Conservation (phyloP, 2,888 invertebrate species). For the Clepsis dumicolana region DNA sequence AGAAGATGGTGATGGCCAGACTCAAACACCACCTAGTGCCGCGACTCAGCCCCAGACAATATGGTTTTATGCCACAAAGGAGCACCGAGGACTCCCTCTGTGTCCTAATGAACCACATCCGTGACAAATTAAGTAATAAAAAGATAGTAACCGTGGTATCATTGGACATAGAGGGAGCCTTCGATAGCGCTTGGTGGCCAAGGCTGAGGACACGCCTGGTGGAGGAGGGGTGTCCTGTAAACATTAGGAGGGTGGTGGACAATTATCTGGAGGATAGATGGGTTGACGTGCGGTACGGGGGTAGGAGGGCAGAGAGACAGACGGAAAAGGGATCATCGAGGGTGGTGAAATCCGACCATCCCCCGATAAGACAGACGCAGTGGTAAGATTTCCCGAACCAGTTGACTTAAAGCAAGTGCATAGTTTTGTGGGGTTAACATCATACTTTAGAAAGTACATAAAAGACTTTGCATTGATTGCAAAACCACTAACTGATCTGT, state of each 20-base stretch:
- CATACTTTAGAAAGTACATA: slow-evolving; percentile 46
- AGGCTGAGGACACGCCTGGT: neutral
- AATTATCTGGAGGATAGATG: neutral
- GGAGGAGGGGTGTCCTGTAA: neutral
- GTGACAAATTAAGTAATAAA: neutral
- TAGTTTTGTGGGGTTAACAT: slow-evolving; percentile 47
- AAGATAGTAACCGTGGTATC: slow-evolving; percentile 30
- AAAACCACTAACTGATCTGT: slow-evolving; percentile 43
- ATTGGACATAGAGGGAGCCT: neutral
- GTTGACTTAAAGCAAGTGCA: slow-evolving; percentile 45
- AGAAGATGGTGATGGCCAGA: neutral
- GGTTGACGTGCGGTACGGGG: neutral
- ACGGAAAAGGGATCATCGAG: neutral
- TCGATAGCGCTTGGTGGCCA: neutral
- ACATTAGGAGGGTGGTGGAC: neutral
- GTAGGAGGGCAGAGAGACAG: neutral
- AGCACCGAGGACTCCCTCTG: slow-evolving; percentile 17
- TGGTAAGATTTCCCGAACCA: slow-evolving; percentile 46
- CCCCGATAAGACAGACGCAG: neutral
- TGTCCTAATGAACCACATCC: slow-evolving; percentile 16
- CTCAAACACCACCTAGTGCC: neutral
- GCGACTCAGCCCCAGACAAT: too few relatives aligned
- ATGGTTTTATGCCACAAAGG: slow-evolving; percentile 41
- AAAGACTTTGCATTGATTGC: slow-evolving; percentile 42
- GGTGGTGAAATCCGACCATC: neutral